phyloP scores from a whole-genome alignment of 1,140 invertebrate species.

The Caerostris extrusa region DNA sequence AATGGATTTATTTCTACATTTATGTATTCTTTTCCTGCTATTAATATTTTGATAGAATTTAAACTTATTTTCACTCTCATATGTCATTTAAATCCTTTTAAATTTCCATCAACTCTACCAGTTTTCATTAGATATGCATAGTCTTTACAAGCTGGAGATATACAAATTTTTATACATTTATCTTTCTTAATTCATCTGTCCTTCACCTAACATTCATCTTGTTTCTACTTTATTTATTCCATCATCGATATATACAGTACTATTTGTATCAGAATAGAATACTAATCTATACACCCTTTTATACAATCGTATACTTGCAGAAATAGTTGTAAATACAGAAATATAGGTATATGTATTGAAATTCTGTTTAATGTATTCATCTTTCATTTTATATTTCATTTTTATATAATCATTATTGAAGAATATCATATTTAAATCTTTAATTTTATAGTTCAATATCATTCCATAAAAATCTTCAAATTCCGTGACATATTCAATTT shows the following conservation, averaged over 20 bases:
- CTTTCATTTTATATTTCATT: conserved; percentile 2
- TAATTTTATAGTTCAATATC: conserved; percentile 27
- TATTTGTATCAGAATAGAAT: too few species aligned
- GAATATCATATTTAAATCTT: conserved; percentile 61
- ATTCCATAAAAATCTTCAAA: conserved; percentile 34
- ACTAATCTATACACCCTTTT: too few species aligned
- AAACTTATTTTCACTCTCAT: not conserved
- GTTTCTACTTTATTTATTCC: too few species aligned
- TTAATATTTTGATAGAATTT: not conserved
- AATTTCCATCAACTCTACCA: not conserved
- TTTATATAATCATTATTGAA: conserved; percentile 23
- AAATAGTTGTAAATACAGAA: too few species aligned
- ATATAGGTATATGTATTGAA: too few species aligned
- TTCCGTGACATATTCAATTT: conserved; percentile 33
- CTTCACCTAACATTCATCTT: too few species aligned
- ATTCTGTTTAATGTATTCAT: too few species aligned
- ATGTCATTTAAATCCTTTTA: not conserved
- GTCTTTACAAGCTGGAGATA: conserved; percentile 40
- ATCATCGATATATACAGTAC: too few species aligned
- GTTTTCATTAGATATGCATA: conserved; percentile 40
- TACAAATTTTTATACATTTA: conserved; percentile 25
- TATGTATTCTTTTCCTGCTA: not conserved
- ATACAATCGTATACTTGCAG: too few species aligned
- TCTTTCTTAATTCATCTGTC: not conserved
- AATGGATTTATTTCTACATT: not conserved